Conservation (phyloP, 2,113 vertebrate species). For the Anseranas semipalmata region DNA sequence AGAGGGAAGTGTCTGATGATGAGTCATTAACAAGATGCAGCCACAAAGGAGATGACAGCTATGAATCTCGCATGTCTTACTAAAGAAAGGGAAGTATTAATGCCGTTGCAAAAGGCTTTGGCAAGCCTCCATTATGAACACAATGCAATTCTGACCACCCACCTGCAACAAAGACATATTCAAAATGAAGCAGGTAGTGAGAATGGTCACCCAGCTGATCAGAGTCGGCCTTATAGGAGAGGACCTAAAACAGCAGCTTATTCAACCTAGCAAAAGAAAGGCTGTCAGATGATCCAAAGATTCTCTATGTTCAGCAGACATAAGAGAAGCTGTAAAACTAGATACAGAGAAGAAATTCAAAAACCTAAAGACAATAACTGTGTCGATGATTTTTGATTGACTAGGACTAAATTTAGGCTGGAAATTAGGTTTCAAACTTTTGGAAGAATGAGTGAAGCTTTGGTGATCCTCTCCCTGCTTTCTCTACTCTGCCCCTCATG, state of each 20-base stretch:
- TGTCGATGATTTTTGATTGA: background rate
- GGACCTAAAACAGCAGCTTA: background rate
- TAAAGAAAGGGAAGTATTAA: constrained; percentile 19
- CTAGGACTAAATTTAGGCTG: background rate
- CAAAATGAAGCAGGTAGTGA: constrained; percentile 25
- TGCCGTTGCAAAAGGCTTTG: constrained; percentile 7
- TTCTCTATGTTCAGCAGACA: background rate
- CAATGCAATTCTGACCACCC: background rate
- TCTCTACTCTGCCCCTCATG: background rate
- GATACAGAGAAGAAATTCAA: background rate
- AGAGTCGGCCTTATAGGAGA: background rate
- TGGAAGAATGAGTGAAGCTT: background rate
- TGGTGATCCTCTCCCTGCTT: background rate
- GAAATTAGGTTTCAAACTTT: background rate
- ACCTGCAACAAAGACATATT: background rate
- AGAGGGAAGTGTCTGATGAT: background rate
- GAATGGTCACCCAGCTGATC: background rate
- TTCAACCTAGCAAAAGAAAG: background rate
- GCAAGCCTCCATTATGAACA: background rate
- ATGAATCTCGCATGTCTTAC: background rate
- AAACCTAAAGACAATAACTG: background rate
- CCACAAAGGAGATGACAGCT: constrained; percentile 37
- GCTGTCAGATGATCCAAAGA: background rate
- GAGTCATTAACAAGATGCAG: background rate
- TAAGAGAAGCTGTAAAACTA: background rate